These are phyloP conservation scores for Varecia variegata DNA, from an alignment of 2,797 vertebrate genomes.

Conservation along the genomic window DNA sequence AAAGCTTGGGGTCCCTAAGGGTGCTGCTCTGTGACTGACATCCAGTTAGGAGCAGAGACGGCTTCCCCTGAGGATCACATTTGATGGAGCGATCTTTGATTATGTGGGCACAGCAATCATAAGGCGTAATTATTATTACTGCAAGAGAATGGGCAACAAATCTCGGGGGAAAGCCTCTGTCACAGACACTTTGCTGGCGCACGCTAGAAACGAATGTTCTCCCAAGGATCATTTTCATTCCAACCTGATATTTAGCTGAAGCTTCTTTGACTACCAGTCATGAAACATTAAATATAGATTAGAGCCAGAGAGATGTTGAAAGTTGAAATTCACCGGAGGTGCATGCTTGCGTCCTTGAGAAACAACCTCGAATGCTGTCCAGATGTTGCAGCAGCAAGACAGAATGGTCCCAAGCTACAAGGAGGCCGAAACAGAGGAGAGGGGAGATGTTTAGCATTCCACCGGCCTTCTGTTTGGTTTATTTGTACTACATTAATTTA, in stretches of 20 bases:
- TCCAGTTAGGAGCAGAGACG: slow-evolving; percentile 82
- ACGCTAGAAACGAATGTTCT: slow-evolving; percentile 85
- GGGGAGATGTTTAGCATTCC: slow-evolving; percentile 83
- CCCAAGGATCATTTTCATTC: slow-evolving; percentile 88
- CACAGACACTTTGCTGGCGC: slow-evolving; percentile 81
- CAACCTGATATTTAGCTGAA: slow-evolving; percentile 86
- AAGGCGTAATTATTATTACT: slow-evolving; percentile 89
- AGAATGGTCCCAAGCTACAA: slow-evolving; percentile 82
- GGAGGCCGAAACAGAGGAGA: slow-evolving; percentile 82
- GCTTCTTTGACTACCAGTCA: slow-evolving; percentile 87
- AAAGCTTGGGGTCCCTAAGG: slow-evolving; percentile 82
- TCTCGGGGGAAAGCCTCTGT: slow-evolving; percentile 85
- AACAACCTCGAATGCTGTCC: slow-evolving; percentile 85
- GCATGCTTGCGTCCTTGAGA: slow-evolving; percentile 83
- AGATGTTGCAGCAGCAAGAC: slow-evolving; percentile 86
- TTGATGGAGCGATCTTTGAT: slow-evolving; percentile 88
- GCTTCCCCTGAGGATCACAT: slow-evolving; percentile 80
- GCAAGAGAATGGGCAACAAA: slow-evolving; percentile 85
- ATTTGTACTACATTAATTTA: slow-evolving; percentile 83
- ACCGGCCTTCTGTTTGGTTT: slow-evolving; percentile 83
- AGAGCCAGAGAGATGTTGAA: slow-evolving; percentile 87
- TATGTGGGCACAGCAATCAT: slow-evolving; percentile 88
- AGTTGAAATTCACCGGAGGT: slow-evolving; percentile 88
- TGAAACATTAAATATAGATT: slow-evolving; percentile 90
- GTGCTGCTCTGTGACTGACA: slow-evolving; percentile 86